phyloP scores from a whole-genome alignment of 2,888 invertebrate genomes.

The Phasia obesa region DNA sequence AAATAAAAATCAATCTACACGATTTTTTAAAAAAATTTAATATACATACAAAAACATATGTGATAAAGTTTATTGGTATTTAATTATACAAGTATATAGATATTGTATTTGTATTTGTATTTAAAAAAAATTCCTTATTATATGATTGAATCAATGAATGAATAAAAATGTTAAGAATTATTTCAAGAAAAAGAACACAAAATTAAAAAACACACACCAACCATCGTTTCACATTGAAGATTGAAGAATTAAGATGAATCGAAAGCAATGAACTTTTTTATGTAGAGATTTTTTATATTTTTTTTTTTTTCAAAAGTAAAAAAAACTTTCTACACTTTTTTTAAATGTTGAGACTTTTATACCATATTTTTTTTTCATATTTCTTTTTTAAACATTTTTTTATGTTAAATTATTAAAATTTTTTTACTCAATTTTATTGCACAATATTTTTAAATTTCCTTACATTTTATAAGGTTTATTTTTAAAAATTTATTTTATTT shows the following conservation, averaged over 20 bases:
- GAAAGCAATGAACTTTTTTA: constrained; percentile 16
- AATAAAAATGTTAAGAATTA: constrained; percentile 1
- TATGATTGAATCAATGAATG: constrained; percentile 34
- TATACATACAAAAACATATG: no score
- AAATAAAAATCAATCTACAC: constrained; percentile 8
- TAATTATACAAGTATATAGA: background rate
- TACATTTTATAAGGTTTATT: no score
- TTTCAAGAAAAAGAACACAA: background rate
- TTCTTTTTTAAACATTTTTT: no score
- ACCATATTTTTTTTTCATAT: no score
- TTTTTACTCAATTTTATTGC: no score
- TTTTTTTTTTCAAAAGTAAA: background rate
- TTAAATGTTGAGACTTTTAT: no score
- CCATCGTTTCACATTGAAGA: constrained; percentile 28
- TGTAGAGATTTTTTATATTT: background rate
- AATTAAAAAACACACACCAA: constrained; percentile 32
- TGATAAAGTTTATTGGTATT: no score
- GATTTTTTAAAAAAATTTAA: background rate
- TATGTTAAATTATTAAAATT: no score
- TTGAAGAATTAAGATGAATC: constrained; percentile 18
- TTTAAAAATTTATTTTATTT: no score
- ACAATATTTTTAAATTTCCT: no score
- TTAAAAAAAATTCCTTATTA: background rate
- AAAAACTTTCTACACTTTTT: no score
- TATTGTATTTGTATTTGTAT: background rate